Percentiles rank a stretch among this genome's conserved stretches.
phyloP scores from a whole-genome alignment of 2,888 invertebrate species.

The Acholoe squamosa region DNA sequence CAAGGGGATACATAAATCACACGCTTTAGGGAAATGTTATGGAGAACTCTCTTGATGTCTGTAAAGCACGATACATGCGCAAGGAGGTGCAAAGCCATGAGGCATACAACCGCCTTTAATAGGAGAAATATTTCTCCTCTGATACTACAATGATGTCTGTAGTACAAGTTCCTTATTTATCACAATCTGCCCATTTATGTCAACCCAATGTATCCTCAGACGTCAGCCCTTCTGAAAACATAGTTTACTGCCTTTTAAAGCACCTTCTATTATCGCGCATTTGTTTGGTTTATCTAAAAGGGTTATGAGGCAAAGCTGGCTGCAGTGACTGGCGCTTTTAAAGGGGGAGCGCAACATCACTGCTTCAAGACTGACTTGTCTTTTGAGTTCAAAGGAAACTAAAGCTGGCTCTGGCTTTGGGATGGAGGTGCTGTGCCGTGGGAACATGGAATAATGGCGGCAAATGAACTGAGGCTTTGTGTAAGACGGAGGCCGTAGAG shows the following conservation, averaged over 20 bases:
- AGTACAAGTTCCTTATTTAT: not conserved
- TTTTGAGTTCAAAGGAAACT: constrained; percentile 4
- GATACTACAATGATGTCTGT: not conserved
- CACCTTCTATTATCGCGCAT: not conserved
- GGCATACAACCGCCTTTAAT: not conserved
- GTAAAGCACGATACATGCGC: too few species aligned
- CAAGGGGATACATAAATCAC: too few species aligned
- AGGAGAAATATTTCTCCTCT: not conserved
- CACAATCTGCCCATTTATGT: not conserved
- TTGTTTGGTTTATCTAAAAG: not conserved
- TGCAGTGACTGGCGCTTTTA: not conserved
- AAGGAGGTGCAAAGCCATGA: too few species aligned
- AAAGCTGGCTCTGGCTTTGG: not conserved
- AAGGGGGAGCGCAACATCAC: not conserved
- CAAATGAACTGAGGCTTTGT: not conserved
- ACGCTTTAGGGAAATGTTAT: too few species aligned
- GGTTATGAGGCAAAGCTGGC: not conserved
- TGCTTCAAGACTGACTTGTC: not conserved
- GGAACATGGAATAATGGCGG: not conserved
- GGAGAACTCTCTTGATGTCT: too few species aligned
- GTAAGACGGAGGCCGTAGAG: not conserved
- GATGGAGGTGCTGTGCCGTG: not conserved
- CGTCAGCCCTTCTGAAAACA: not conserved
- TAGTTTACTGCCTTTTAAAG: not conserved
- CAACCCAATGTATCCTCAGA: not conserved